Evolutionary conservation across 2,888 invertebrate species (phyloP), one percentile per base, ranked within the genome.

Genomic region (Podabrus alpinus): DNA sequence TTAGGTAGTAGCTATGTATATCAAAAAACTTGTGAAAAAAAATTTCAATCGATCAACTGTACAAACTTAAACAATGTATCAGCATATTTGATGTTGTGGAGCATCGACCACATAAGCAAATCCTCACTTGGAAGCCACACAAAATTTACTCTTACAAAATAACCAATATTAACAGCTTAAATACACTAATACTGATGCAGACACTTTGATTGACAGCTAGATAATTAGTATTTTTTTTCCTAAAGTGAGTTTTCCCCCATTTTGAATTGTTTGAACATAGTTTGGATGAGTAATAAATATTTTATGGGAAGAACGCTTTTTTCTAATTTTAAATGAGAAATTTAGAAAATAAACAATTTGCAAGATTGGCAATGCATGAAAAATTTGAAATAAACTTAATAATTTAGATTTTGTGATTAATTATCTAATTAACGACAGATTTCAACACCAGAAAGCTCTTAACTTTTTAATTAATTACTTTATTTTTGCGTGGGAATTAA

Each of bases 141-240:
- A 59, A 25, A 13, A 66, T 71, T 59, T 16, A 24, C 71, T 59
- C 24, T 25, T 21, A 16, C 21, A 15, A 13, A 64, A 64, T 67
- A 67, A 25, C 60, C 66, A 71, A 71, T 71, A 71, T 67, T 59
- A 71, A 71, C 71, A 71, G 71, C 66, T 67, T 71, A 71, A 71
- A 71, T 21, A 15, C 29, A 66, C 59, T 71, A 71, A 71, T 59
- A 66, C 67, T 60, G 15, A 66, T 21, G 19, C 66, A 24, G 45
- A 45, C 45, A 25, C 25, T 66, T 59, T 71, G 71, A 71, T 67
- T 71, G 71, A 67, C 71, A 71, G 71, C 16, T 66, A 71, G 16
- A 66, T 66, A 64, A 64, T 64, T 64, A 64, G 62, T 64, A 17
- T 64, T 64, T 45, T 45, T n/a, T 45, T 45, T 45, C 45, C 45